A percentile compares a stretch with the other conserved stretches of the same genome.
phyloP scores from a whole-genome alignment of 2,797 vertebrate genomes.

The Kryptolebias ocellatus region DNA sequence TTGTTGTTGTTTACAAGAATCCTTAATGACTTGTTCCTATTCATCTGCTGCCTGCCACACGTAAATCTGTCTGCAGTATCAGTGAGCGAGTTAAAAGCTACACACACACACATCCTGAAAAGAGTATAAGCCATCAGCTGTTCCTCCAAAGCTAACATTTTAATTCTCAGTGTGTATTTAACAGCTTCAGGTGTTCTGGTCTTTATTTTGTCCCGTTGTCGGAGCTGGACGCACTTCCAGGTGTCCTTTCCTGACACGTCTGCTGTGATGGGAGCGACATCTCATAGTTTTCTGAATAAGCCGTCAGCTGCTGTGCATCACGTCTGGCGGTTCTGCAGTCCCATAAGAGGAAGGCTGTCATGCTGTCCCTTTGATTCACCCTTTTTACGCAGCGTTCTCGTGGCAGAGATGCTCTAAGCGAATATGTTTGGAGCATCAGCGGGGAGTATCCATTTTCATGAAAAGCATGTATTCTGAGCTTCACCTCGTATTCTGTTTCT shows the following conservation, averaged over 20 bases:
- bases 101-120: no score
- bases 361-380: constrained; percentile 13
- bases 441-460: constrained; percentile 7
- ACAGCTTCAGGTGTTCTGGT: background rate
- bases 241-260: background rate
- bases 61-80: no score
- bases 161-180: no score
- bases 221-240: background rate
- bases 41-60: no score
- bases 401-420: constrained; percentile 5
- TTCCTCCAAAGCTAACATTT: no score
- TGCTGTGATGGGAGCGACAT: background rate
- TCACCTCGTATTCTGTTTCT: background rate
- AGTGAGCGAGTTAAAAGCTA: no score
- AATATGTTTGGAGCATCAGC: constrained; percentile 14
- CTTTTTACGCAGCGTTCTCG: constrained; percentile 11
- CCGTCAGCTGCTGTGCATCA: constrained; percentile 2
- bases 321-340: background rate
- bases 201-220: background rate
- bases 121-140: no score
- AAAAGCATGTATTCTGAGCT: constrained; percentile 12
- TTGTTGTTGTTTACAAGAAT: no score
- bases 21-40: no score
- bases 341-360: background rate
- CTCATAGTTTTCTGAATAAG: constrained; percentile 3